Evolutionary conservation across 2,888 invertebrate species (phyloP).

Genomic region (Peribatodes rhomboidaria): DNA sequence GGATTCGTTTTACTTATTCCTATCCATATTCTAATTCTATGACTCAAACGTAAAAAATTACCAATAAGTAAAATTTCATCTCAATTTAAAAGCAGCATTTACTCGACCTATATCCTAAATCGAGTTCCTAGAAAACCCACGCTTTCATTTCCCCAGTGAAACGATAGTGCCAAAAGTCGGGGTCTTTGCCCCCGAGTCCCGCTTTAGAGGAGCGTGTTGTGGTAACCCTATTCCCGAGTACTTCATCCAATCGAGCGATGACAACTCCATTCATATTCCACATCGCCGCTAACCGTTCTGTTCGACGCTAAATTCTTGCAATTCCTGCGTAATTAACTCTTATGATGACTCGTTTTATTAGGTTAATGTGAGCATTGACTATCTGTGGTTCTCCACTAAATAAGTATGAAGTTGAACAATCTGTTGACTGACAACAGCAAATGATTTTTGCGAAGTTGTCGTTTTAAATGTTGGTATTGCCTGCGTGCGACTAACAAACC

Average conservation of each 20-base stretch:
- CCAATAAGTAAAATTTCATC: constrained; percentile 1
- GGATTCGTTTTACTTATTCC: no score
- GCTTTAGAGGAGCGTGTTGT: constrained; percentile 17
- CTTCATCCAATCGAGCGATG: constrained; percentile 83
- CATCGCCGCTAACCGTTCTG: constrained; percentile 68
- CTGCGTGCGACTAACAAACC: background rate
- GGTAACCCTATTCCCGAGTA: constrained; percentile 78
- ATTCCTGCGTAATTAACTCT: constrained; percentile 66
- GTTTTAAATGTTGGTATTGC: background rate
- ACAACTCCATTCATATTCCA: constrained; percentile 80
- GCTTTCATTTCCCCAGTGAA: constrained; percentile 20
- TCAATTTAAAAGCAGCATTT: constrained; percentile 6
- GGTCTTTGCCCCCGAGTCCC: constrained; percentile 27
- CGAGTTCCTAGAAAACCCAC: constrained; percentile 24
- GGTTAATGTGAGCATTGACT: constrained; percentile 12
- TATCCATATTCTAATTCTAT: background rate
- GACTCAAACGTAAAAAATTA: background rate
- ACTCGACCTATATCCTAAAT: constrained; percentile 4
- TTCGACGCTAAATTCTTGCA: constrained; percentile 66
- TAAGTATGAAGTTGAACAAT: constrained; percentile 3
- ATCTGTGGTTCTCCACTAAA: background rate
- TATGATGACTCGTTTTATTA: constrained; percentile 48
- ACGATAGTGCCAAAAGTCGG: constrained; percentile 21
- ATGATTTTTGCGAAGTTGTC: background rate
- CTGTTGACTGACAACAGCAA: background rate